Base-by-base conservation (phyloP, 2,888 invertebrate genomes). In the Agriopis aurantiaria region DNA sequence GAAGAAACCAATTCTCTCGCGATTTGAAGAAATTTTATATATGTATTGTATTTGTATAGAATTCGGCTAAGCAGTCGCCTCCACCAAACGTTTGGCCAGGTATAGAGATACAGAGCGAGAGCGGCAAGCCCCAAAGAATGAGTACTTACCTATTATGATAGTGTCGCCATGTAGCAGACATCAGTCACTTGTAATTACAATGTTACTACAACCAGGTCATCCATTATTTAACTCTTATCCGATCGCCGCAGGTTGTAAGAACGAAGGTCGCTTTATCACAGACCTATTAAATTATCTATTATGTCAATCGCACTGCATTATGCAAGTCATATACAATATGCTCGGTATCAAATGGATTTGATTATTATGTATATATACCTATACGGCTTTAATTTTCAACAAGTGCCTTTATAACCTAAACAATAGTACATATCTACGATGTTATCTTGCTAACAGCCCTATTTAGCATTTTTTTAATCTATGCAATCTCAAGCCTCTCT, bases 191-290 rank as follows among this genome's bases (percentile, higher is more conserved):
- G 56, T 69, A 73, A 69, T 71, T 64, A 71, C 65, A 57, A 60
- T 41, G 51, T 57, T 58, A 65, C 58, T 53, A 75, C 56, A 74
- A 72, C 59, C 69, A 68, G 71, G 73, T 70, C 72, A 71, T 57
- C 56, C 59, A 64, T 67, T 73, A 73, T 64, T 70, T 64, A 59
- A 68, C 64, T 68, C 60, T 65, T 73, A 73, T 62, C 70, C 51
- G 69, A 65, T 65, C 55, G 55, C 57, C 9, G 66, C 68, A 76
- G 72, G 74, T 78, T 76, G 75, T 69, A 69, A 69, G 60, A 76
- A 78, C 78, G 76, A 78, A 76, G 78, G 73, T 65, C 73, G 55
- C 9, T 49, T 69, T 74, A 76, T 72, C 71, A 59, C 66, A 67
- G 65, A 61, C 58, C 65, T 76, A 71, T 69, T 69, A 61, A 71